phyloP scores from a whole-genome alignment of 2,797 vertebrate genomes.

The Loris lydekkerianus region DNA sequence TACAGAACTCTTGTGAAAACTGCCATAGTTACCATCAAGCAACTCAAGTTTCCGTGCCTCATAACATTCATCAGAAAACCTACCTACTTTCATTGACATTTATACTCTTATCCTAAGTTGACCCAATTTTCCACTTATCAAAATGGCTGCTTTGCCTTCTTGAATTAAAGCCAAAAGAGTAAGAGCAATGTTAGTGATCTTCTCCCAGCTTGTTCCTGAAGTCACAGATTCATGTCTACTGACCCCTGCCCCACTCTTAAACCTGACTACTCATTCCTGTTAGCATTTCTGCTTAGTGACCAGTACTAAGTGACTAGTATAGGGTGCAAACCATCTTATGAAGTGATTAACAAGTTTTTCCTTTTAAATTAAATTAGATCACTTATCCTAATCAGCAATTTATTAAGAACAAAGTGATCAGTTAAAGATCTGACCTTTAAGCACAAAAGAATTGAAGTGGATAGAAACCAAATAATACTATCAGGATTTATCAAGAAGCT shows the following conservation, averaged over 20 bases:
- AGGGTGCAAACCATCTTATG: not conserved
- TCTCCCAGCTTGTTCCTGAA: not conserved
- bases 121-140: conserved; percentile 17
- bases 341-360: not conserved
- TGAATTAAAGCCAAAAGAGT: not conserved
- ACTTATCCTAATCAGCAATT: not conserved
- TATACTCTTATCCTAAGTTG: not conserved
- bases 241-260: not conserved
- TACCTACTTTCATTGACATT: not conserved
- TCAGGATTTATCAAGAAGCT: not conserved
- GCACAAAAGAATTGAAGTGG: not conserved
- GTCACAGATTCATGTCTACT: not conserved
- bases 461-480: not conserved
- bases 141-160: not conserved
- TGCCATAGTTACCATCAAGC: not conserved
- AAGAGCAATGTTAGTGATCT: not conserved
- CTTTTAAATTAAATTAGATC: not conserved
- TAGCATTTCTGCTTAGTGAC: not conserved
- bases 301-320: not conserved
- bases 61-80: not conserved
- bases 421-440: not conserved
- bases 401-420: conserved; percentile 21
- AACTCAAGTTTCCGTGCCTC: not conserved
- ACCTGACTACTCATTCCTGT: not conserved
- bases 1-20: not conserved